These are phyloP conservation scores for Neosilurus mollespiculum DNA, from an alignment of 2,797 vertebrate species.

Conservation along the genomic window DNA sequence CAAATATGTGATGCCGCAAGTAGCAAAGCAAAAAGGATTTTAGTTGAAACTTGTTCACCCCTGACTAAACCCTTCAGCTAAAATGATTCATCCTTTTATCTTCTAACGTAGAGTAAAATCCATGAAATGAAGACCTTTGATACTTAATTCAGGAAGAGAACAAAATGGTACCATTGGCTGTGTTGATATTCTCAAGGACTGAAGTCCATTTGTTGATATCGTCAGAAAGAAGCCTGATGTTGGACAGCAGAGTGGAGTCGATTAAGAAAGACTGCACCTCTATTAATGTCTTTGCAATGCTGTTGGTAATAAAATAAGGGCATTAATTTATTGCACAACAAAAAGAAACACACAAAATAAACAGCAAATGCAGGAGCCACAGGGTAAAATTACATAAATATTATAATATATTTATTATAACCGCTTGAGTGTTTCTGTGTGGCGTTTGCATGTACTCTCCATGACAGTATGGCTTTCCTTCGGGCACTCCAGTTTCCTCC, in stretches of 20 bases:
- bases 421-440: too few species aligned
- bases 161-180: slow-evolving; percentile 43
- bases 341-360: background rate
- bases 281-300: slow-evolving; percentile 68
- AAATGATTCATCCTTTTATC: slow-evolving; percentile 35
- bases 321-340: background rate
- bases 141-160: slow-evolving; percentile 9
- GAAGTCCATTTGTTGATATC: slow-evolving; percentile 64
- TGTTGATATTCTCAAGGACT: slow-evolving; percentile 54
- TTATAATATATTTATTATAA: too few species aligned
- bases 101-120: slow-evolving; percentile 13
- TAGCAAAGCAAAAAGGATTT: slow-evolving; percentile 8
- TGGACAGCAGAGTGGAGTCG: slow-evolving; percentile 63
- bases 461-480: too few species aligned
- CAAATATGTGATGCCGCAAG: slow-evolving; percentile 16
- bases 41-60: background rate
- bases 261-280: slow-evolving; percentile 70
- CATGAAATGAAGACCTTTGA: slow-evolving; percentile 30
- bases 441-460: too few species aligned
- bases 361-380: background rate
- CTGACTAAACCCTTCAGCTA: slow-evolving; percentile 16
- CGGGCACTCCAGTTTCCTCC: too few species aligned
- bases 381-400: too few species aligned
- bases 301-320: slow-evolving; percentile 38
- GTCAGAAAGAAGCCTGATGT: slow-evolving; percentile 59